These are phyloP conservation scores for Cotesia typhae DNA, from an alignment of 1,140 invertebrate species.

Conservation along the genomic window DNA sequence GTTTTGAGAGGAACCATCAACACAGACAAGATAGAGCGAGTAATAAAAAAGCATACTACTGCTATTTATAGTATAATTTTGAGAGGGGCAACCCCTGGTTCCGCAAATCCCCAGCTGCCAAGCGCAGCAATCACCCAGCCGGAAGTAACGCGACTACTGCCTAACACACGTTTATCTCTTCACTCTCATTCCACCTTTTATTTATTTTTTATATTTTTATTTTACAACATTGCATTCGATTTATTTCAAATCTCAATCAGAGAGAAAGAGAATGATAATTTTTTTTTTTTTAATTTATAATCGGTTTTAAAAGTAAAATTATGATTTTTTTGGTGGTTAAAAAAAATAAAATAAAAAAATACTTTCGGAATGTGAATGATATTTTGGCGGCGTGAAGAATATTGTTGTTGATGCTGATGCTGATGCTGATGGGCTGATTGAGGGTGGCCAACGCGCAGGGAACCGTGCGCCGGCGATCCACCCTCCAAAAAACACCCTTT, in stretches of 20 bases:
- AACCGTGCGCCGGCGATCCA: conserved; percentile 56
- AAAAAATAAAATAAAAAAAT: no score
- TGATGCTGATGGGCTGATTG: neutral
- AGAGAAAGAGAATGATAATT: no score
- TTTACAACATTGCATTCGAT: conserved; percentile 13
- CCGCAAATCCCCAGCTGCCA: conserved; percentile 65
- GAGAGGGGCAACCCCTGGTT: conserved; percentile 47
- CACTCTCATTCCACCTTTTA: conserved; percentile 21
- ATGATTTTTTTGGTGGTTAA: no score
- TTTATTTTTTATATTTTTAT: conserved; percentile 27
- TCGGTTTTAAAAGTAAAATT: no score
- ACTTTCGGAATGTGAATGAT: no score
- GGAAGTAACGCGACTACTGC: conserved; percentile 67
- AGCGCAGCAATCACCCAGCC: conserved; percentile 63
- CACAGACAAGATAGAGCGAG: no score
- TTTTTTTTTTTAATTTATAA: no score
- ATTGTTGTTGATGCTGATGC: no score
- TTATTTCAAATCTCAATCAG: no score
- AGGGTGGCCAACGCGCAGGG: conserved; percentile 50
- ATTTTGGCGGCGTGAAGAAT: no score
- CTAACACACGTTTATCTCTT: conserved; percentile 53
- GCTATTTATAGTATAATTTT: conserved; percentile 5
- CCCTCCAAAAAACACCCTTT: conserved; percentile 59
- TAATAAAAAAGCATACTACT: no score
- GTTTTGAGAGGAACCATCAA: no score